Evolutionary conservation across 2,113 vertebrate species (phyloP).

Genomic region (Festucalex cinctus): DNA sequence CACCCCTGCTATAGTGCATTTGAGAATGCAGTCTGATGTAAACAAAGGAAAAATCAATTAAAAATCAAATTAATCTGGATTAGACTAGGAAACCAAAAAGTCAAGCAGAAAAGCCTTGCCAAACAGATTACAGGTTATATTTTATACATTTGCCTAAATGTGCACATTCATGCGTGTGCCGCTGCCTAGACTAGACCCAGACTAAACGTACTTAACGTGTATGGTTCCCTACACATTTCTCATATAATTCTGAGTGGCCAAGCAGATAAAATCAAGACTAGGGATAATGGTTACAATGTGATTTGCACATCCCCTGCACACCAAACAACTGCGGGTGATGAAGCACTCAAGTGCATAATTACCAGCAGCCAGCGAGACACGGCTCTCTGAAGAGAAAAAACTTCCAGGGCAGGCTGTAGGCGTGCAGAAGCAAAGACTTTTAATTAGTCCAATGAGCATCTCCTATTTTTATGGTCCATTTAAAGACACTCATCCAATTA

Average conservation of each 20-base stretch:
- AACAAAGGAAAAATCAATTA: constrained; percentile 10
- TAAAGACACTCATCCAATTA: constrained; percentile 38
- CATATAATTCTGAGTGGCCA: background rate
- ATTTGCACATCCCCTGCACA: constrained; percentile 9
- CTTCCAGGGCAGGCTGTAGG: constrained; percentile 1
- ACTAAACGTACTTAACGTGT: background rate
- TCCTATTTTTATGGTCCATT: constrained; percentile 32
- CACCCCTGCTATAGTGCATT: background rate
- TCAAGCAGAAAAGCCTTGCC: background rate
- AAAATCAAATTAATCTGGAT: constrained; percentile 8
- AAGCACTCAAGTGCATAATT: constrained; percentile 36
- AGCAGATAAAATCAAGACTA: constrained; percentile 21
- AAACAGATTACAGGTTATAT: too few species aligned
- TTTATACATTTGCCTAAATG: constrained; percentile 7
- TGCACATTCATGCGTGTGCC: background rate
- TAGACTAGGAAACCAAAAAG: background rate
- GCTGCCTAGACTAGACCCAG: too few species aligned
- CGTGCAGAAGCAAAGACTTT: constrained; percentile 21
- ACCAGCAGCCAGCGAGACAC: constrained; percentile 17
- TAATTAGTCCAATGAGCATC: constrained; percentile 45
- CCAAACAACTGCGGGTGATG: constrained; percentile 22
- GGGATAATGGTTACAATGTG: constrained; percentile 6
- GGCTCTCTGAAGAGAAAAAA: constrained; percentile 13
- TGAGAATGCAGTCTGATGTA: constrained; percentile 9
- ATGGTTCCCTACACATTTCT: background rate